Base-by-base conservation (phyloP, 2,797 vertebrate species). In the Cossypha polioptera region DNA sequence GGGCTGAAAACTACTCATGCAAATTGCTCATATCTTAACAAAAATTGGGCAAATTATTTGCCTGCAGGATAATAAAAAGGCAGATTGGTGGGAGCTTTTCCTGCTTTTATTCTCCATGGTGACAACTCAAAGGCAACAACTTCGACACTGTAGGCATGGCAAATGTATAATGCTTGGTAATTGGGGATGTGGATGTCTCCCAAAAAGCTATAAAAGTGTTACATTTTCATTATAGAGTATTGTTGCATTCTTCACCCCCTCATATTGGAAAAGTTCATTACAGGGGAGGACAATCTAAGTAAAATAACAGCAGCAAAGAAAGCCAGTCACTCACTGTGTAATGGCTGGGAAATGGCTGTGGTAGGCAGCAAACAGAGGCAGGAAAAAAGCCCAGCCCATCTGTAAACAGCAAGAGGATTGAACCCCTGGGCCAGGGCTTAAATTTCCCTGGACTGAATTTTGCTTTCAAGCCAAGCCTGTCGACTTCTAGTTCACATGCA, bases 51-150 rank as follows among this genome's bases (percentile, higher is more conserved):
- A 81, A 81, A 86, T 78, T 84, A 29, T 71, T 83, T 86, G 68
- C 42, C 77, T 76, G 62, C 62, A 73, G 47, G 58, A 66, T 73
- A 95, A 95, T 90, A 94, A 92, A 77, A 94, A 88, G 55, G 72
- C 89, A 89, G 65, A 91, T 77, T 86, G 72, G 80, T 20, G 12
- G 69, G 47, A 88, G 72, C 83, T 94, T 95, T 94, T 91, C 85
- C 92, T 93, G 77, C 90, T 90, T 95, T 92, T 90, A 94, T 95
- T 95, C 79, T 92, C 88, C 83, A 88, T 73, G 82, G 85, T 74
- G 86, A 95, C 82, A 94, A 86, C 73, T 93, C 79, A 73, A 90
- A 88, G 82, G 42, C 88, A 75, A 78, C 7, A 4, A 58, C 61
- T 83, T 62, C 3, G 1, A 88, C 86, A 80, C 54, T 75, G 73